Evolutionary conservation across 2,888 invertebrate genomes (phyloP), one percentile per base, ranked within the genome.

Genomic region (Graphium colonna): DNA sequence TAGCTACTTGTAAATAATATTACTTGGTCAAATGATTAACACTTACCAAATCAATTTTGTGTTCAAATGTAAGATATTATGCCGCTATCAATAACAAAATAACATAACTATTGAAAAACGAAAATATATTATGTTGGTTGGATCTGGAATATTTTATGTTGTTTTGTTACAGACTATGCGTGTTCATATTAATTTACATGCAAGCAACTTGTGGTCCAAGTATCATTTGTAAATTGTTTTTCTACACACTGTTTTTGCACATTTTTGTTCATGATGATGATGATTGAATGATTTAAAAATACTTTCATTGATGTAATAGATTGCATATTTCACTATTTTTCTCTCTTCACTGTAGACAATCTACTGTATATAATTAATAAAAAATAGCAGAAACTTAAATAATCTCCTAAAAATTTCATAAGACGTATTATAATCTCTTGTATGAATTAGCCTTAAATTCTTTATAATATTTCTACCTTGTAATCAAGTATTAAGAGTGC

Each of bases 161-260:
- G 36, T 36, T 36, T 12, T 36, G 36, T 36, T 36, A 36, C n/a
- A 36, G 13, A n/a, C 3, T 9, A 12, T 12, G 36, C n/a, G 36
- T 36, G 36, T 36, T 36, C 36, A 46, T 31, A 13, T 31, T 45
- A 38, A 53, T 38, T 47, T 36, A 12, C 13, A 36, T 47, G 36
- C 47, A 17, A 15, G 39, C 13, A 53, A 53, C 53, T 26, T 40
- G 53, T 40, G 53, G 53, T 48, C 53, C 53, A 53, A 53, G 31
- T 48, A 49, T 53, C 44, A 44, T 53, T 48, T 44, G 39, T 13
- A 36, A 47, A 47, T 47, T 47, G 10, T 45, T 9, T 33, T 17
- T 10, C 5, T 45, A 28, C 17, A 15, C 43, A 28, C 15, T 21
- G 21, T 21, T 21, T 21, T 21, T n/a, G n/a, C n/a, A n/a, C n/a